A percentile compares a stretch with the other conserved stretches of the same genome.
phyloP scores from a whole-genome alignment of 2,888 invertebrate species.

The Drosophila paracracens region DNA sequence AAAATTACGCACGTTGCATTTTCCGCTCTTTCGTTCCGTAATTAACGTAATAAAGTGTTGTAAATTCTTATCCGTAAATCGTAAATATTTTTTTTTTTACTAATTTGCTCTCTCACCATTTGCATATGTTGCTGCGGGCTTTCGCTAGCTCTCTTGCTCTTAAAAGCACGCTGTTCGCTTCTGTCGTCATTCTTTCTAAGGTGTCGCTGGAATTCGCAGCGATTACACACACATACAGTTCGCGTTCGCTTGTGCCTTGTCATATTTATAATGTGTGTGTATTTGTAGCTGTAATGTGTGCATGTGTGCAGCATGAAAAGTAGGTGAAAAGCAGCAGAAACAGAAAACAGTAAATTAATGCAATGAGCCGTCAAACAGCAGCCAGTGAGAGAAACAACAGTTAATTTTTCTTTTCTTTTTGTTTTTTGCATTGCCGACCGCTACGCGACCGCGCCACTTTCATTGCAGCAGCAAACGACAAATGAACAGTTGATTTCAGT shows the following conservation, averaged over 20 bases:
- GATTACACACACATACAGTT: conserved; percentile 20
- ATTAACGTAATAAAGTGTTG: conserved; percentile 39
- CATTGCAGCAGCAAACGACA: conserved; percentile 51
- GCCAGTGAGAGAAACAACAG: conserved; percentile 61
- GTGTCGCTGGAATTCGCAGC: conserved; percentile 63
- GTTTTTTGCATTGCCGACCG: conserved; percentile 50
- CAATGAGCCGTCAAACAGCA: conserved; percentile 51
- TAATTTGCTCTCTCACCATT: conserved; percentile 50
- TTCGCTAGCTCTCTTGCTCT: conserved; percentile 50
- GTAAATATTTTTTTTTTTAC: conserved; percentile 25
- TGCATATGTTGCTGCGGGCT: conserved; percentile 34
- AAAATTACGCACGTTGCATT: conserved; percentile 24
- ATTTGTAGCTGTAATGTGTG: conserved; percentile 16
- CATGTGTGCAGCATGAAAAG: conserved; percentile 66
- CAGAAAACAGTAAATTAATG: conserved; percentile 64
- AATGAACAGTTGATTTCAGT: conserved; percentile 48
- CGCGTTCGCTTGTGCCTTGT: conserved; percentile 34
- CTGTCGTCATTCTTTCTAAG: conserved; percentile 50
- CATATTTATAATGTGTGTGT: conserved; percentile 25
- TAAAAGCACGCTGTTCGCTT: conserved; percentile 50
- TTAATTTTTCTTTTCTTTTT: conserved; percentile 53
- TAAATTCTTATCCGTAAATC: conserved; percentile 57
- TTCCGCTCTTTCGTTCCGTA: conserved; percentile 7
- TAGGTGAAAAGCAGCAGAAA: conserved; percentile 62
- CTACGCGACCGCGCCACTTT: conserved; percentile 43